These are phyloP conservation scores for Celastrina argiolus DNA, from an alignment of 2,888 invertebrate species.

Conservation along the genomic window DNA sequence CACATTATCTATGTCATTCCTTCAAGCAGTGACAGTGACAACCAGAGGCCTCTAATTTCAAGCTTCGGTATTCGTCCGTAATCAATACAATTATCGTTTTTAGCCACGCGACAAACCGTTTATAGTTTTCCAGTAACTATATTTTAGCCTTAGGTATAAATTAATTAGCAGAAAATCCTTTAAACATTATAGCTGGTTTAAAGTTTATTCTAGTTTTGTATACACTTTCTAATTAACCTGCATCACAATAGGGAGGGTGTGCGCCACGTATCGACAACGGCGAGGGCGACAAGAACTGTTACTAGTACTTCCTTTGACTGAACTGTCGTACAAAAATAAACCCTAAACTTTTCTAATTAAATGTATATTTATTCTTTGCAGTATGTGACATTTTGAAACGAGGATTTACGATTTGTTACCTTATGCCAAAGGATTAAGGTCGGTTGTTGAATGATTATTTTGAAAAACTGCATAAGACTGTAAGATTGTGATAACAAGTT, in stretches of 20 bases:
- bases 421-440: conserved; percentile 37
- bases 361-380: conserved; percentile 21
- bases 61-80: too few relatives aligned
- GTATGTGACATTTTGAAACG: neutral
- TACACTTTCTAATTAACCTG: conserved; percentile 61
- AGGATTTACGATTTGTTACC: neutral
- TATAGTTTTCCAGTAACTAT: neutral
- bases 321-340: conserved; percentile 40
- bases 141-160: neutral
- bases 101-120: neutral
- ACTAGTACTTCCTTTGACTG: conserved; percentile 45
- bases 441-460: conserved; percentile 28
- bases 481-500: conserved; percentile 64
- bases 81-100: neutral
- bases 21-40: too few relatives aligned
- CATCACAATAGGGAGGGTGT: conserved; percentile 49
- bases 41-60: too few relatives aligned
- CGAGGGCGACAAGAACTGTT: conserved; percentile 55
- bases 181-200: conserved; percentile 1
- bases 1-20: too few relatives aligned
- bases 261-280: conserved; percentile 52
- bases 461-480: neutral
- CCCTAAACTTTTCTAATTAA: conserved; percentile 31
- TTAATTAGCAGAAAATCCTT: conserved; percentile 6
- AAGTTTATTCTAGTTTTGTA: conserved; percentile 28